Percentiles rank a stretch among this genome's conserved stretches.
These are phyloP conservation scores for Propithecus perrieri DNA, from an alignment of 2,797 vertebrate species.

Conservation along the genomic window DNA sequence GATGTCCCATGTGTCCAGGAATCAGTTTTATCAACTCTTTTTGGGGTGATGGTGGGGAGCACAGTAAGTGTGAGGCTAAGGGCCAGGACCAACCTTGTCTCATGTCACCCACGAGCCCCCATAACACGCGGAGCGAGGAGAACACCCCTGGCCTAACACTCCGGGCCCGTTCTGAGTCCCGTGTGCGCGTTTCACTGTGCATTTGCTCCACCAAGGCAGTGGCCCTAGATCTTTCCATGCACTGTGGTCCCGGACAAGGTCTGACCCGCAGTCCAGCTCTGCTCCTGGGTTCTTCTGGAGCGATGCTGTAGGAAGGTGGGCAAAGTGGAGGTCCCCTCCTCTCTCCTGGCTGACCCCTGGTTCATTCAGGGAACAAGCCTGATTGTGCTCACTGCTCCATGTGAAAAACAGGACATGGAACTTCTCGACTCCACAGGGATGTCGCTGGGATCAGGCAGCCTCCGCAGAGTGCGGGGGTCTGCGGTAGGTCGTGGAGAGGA, in stretches of 20 bases:
- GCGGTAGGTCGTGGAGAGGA: accelerated
- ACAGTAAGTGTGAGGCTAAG: background rate
- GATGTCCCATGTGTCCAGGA: background rate
- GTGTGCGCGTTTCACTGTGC: accelerated
- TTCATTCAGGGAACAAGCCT: background rate
- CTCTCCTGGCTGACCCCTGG: background rate
- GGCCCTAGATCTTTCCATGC: accelerated
- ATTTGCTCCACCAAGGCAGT: background rate
- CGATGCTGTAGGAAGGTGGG: background rate
- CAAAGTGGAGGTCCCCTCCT: background rate
- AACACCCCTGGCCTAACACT: background rate
- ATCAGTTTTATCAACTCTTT: background rate
- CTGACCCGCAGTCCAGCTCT: background rate
- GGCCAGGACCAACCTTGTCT: too few species aligned
- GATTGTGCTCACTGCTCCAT: background rate
- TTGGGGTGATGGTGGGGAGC: background rate
- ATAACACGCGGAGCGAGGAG: background rate
- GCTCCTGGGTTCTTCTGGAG: background rate
- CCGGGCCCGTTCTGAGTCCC: background rate
- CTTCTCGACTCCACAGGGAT: background rate
- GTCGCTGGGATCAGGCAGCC: background rate
- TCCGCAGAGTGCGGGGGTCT: background rate
- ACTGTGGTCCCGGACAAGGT: background rate
- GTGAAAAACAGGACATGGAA: background rate
- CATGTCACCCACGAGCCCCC: accelerated